A percentile compares a stretch with the other conserved stretches of the same genome.
Evolutionary conservation across 1,140 invertebrate species (phyloP).

Genomic region (Drosophila funebris): DNA sequence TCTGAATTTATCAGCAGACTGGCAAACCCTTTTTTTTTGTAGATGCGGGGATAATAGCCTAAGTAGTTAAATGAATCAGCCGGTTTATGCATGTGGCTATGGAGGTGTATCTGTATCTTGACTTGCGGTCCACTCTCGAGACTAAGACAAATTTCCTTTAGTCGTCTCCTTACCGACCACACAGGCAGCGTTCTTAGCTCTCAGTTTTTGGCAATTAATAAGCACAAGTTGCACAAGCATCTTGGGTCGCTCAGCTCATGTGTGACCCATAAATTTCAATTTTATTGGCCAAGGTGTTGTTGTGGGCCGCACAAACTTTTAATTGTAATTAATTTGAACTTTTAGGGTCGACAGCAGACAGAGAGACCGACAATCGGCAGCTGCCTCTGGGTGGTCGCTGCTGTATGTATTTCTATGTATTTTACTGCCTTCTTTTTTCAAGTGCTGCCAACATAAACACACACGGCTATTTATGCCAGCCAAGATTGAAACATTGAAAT

Average conservation of each 20-base stretch:
- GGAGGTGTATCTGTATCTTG: slow-evolving; percentile 38
- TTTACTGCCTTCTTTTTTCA: slow-evolving; percentile 60
- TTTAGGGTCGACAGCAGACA: neutral
- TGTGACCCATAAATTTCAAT: slow-evolving; percentile 80
- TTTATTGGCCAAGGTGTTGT: slow-evolving; percentile 76
- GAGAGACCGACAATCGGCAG: neutral
- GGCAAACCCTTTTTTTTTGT: slow-evolving; percentile 31
- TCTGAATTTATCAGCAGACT: slow-evolving; percentile 56
- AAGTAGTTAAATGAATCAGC: slow-evolving; percentile 60
- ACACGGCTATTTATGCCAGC: slow-evolving; percentile 69
- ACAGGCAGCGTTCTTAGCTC: slow-evolving; percentile 28
- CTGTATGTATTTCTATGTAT: slow-evolving; percentile 20
- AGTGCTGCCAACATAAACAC: slow-evolving; percentile 79
- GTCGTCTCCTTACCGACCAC: slow-evolving; percentile 49
- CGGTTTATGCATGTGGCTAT: neutral
- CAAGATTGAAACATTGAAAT: slow-evolving; percentile 63
- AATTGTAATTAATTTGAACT: slow-evolving; percentile 79
- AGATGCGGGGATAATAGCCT: slow-evolving; percentile 24
- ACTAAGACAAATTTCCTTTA: slow-evolving; percentile 70
- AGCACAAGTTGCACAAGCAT: slow-evolving; percentile 19
- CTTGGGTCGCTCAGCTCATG: slow-evolving; percentile 54
- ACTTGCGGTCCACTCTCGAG: slow-evolving; percentile 55
- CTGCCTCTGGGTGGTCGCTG: slow-evolving; percentile 58
- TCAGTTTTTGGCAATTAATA: slow-evolving; percentile 66
- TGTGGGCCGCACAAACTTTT: slow-evolving; percentile 48